Evolutionary conservation across 2,797 vertebrate species (phyloP).

Genomic region (Urocyon cinereoargenteus): DNA sequence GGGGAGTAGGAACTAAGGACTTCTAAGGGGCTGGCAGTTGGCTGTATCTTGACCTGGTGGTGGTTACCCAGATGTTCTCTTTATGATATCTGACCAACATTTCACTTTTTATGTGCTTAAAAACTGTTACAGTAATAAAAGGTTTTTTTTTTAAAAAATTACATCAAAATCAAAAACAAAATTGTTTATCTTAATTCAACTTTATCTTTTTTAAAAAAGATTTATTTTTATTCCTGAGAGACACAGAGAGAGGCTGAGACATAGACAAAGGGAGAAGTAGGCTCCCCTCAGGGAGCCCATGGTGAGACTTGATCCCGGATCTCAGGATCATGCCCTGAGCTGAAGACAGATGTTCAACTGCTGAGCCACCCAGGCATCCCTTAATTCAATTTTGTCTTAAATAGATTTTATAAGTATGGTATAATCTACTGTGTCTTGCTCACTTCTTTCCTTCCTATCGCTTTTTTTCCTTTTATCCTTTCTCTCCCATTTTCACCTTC

Average conservation of each 20-base stretch:
- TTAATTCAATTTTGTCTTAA: constrained; percentile 26
- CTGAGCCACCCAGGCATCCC: neutral
- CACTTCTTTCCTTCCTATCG: neutral
- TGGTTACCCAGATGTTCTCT: neutral
- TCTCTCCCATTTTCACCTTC: neutral
- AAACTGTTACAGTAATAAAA: neutral
- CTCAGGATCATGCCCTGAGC: no score
- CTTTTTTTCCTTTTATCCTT: neutral
- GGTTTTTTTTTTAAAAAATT: neutral
- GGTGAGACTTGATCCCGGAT: no score
- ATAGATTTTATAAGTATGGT: neutral
- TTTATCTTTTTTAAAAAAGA: neutral
- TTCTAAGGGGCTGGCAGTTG: neutral
- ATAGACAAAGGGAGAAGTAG: no score
- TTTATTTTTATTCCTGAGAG: no score
- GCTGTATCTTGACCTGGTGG: neutral
- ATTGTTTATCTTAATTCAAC: neutral
- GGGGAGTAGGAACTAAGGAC: neutral
- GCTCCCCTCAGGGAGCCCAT: no score
- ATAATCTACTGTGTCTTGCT: neutral
- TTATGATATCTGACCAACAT: neutral
- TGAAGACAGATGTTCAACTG: no score
- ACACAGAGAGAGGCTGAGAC: no score
- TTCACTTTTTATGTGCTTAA: neutral
- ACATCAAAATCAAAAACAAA: neutral